phyloP scores from a whole-genome alignment of 2,888 invertebrate species.

The Trissolcus brochymenae region DNA sequence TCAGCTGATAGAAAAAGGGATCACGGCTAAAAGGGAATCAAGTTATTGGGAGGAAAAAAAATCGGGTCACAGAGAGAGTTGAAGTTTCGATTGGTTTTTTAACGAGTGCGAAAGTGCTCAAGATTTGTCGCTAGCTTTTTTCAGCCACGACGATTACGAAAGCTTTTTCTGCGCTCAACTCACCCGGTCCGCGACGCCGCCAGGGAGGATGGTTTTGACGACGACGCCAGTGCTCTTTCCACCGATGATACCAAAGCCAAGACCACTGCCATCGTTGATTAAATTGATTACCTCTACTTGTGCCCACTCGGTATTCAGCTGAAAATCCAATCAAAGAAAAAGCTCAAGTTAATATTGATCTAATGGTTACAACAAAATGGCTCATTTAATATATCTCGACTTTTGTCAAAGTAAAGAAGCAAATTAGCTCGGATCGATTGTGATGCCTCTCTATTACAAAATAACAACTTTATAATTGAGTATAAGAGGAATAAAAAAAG shows the following conservation, averaged over 20 bases:
- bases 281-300: constrained; percentile 99
- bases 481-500: no score
- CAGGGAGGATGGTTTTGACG: constrained; percentile 98
- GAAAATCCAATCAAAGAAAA: constrained; percentile 68
- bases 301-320: constrained; percentile 99
- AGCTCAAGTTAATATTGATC: constrained; percentile 3
- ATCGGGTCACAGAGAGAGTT: constrained; percentile 11
- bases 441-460: no score
- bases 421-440: no score
- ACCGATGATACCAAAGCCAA: constrained; percentile 99
- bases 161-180: constrained; percentile 69
- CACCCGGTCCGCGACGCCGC: constrained; percentile 97
- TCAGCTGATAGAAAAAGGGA: no score
- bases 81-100: constrained; percentile 15
- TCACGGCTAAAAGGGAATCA: constrained; percentile 4
- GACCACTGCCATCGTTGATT: constrained; percentile 97
- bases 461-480: no score
- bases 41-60: constrained; percentile 20
- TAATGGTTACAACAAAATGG: neutral
- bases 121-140: constrained; percentile 10
- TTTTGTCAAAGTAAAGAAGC: no score
- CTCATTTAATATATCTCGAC: neutral
- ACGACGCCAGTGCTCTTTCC: constrained; percentile 99
- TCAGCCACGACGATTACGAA: neutral
- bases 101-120: constrained; percentile 1